Conservation (phyloP, 2,797 vertebrate genomes). For the Lycodopsis pacificus region DNA sequence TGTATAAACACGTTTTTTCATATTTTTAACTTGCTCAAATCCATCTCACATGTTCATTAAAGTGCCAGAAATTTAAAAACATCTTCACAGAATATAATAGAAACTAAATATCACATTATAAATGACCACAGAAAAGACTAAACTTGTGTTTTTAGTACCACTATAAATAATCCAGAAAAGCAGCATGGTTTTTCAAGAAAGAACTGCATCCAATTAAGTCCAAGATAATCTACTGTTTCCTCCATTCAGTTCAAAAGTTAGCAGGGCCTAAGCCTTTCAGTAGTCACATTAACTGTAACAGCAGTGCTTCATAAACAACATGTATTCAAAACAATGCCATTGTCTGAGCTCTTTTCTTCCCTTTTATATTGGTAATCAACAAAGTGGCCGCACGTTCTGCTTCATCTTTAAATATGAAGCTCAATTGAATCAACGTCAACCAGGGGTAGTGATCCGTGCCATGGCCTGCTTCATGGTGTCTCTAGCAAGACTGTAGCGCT, state of each 20-base stretch:
- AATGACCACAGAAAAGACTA: conserved; percentile 25
- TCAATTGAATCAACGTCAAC: conserved; percentile 76
- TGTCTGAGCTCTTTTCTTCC: conserved; percentile 38
- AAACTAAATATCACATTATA: conserved; percentile 35
- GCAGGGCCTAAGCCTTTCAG: background rate
- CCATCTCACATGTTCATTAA: conserved; percentile 50
- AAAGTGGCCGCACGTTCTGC: conserved; percentile 3
- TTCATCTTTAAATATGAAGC: background rate
- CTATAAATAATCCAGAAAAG: conserved; percentile 53
- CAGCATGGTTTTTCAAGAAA: conserved; percentile 32
- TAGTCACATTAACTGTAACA: conserved; percentile 33
- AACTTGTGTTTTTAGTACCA: conserved; percentile 15
- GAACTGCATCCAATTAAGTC: conserved; percentile 16
- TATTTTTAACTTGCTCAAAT: conserved; percentile 21
- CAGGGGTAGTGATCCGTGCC: conserved; percentile 83
- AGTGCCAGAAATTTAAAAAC: conserved; percentile 50
- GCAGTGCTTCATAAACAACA: conserved; percentile 19
- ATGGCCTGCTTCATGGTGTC: conserved; percentile 90
- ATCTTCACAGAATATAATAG: background rate
- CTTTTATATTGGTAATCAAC: conserved; percentile 30
- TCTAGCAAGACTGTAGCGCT: conserved; percentile 89
- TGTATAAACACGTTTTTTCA: conserved; percentile 37
- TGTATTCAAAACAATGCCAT: conserved; percentile 19
- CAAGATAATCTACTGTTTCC: background rate
- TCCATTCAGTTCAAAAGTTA: conserved; percentile 15